A percentile compares a stretch with the other conserved stretches of the same genome.
phyloP scores from a whole-genome alignment of 2,113 vertebrate species.

The Callipepla californica region DNA sequence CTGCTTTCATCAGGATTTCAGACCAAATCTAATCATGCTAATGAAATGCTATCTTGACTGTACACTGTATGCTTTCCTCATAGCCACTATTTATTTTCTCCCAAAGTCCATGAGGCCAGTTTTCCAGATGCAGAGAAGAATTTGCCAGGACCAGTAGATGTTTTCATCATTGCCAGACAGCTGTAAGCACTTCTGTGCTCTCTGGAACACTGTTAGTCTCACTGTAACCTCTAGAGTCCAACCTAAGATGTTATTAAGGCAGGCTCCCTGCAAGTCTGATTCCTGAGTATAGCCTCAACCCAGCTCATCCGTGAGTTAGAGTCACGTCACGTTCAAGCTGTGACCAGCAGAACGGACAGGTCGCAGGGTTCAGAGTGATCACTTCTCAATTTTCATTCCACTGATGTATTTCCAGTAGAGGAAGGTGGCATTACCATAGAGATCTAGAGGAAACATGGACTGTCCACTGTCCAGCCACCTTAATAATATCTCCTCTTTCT shows the following conservation, averaged over 20 bases:
- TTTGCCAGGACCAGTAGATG: neutral
- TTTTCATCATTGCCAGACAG: neutral
- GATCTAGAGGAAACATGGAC: neutral
- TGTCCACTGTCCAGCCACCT: neutral
- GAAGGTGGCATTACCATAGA: neutral
- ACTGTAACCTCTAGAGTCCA: neutral
- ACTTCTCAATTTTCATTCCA: neutral
- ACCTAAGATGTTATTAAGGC: neutral
- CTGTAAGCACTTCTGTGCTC: neutral
- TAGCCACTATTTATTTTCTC: neutral
- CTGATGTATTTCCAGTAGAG: neutral
- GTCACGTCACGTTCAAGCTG: neutral
- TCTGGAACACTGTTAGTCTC: neutral
- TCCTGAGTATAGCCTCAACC: neutral
- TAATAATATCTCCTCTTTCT: neutral
- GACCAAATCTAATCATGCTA: conserved; percentile 13
- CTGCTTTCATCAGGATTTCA: neutral
- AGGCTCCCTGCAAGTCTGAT: neutral
- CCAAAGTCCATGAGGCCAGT: neutral
- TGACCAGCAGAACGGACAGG: neutral
- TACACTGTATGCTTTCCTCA: fast-evolving
- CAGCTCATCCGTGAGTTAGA: neutral
- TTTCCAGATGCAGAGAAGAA: neutral
- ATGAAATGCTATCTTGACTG: neutral
- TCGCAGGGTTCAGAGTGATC: fast-evolving